Conservation (phyloP, 2,797 vertebrate genomes). For the Peromyscus eremicus region DNA sequence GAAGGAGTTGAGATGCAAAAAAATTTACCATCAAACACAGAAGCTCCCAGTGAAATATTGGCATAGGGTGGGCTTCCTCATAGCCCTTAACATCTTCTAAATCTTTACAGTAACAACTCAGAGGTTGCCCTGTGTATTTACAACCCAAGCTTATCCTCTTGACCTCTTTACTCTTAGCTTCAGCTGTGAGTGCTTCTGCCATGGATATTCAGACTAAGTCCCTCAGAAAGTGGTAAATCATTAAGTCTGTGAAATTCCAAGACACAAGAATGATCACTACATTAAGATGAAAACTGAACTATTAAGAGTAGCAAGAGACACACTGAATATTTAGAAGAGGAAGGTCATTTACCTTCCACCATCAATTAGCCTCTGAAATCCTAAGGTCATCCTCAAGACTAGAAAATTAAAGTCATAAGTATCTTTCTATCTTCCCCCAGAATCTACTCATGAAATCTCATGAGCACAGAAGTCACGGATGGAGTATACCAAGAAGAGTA, state of each 20-base stretch:
- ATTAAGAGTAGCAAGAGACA: slow-evolving; percentile 81
- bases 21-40: not conserved
- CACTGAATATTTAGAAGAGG: slow-evolving; percentile 82
- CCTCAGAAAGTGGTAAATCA: slow-evolving; percentile 90
- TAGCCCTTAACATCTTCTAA: not conserved
- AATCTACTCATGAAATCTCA: not conserved
- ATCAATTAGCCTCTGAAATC: slow-evolving; percentile 68
- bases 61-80: not conserved
- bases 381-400: not conserved
- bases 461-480: not conserved
- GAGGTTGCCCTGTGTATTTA: slow-evolving; percentile 63
- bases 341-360: slow-evolving; percentile 46
- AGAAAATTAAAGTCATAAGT: not conserved
- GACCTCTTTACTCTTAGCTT: slow-evolving; percentile 75
- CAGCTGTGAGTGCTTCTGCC: slow-evolving; percentile 78
- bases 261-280: slow-evolving; percentile 76
- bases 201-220: slow-evolving; percentile 80
- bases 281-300: slow-evolving; percentile 80
- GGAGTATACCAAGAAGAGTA: not conserved
- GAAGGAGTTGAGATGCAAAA: not conserved
- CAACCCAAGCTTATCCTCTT: slow-evolving; percentile 53
- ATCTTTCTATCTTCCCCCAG: not conserved
- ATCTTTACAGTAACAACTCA: not conserved
- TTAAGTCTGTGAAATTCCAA: slow-evolving; percentile 86
- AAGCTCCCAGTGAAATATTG: not conserved